Evolutionary conservation across 2,888 invertebrate genomes (phyloP).

Genomic region (Bruchidius siliquastri): DNA sequence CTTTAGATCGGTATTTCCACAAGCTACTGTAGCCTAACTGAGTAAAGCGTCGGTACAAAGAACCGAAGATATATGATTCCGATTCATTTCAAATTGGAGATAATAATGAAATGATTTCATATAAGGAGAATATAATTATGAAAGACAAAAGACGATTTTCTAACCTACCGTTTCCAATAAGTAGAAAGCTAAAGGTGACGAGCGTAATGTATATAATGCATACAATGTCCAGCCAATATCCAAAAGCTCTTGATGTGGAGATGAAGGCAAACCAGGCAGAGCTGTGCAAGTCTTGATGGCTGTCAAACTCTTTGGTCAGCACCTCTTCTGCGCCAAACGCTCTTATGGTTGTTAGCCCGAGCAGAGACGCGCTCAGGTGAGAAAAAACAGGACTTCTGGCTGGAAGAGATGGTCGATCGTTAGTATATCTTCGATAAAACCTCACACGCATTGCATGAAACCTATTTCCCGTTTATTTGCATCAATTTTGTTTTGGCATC

Average conservation of each 20-base stretch:
- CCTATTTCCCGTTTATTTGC: too few species aligned
- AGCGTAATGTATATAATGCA: constrained; percentile 81
- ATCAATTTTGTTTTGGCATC: too few species aligned
- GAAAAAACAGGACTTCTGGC: constrained; percentile 95
- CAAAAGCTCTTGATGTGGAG: constrained; percentile 86
- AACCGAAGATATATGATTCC: too few species aligned
- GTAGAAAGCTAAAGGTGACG: constrained; percentile 81
- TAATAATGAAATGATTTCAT: too few species aligned
- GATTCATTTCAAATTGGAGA: too few species aligned
- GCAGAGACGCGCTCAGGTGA: constrained; percentile 82
- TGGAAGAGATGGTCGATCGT: constrained; percentile 47
- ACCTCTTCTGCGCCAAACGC: constrained; percentile 79
- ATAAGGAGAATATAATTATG: too few species aligned
- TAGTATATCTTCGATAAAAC: too few species aligned
- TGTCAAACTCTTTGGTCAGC: constrained; percentile 74
- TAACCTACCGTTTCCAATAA: constrained; percentile 57
- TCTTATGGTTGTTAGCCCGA: constrained; percentile 87
- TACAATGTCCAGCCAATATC: constrained; percentile 85
- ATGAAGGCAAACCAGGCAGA: constrained; percentile 91
- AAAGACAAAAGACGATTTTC: too few species aligned
- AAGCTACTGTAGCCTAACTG: too few species aligned
- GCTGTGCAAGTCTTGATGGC: constrained; percentile 80
- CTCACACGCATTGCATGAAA: too few species aligned
- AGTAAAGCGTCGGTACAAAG: too few species aligned
- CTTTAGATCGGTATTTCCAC: too few species aligned